Conservation (phyloP, 2,113 vertebrate genomes). For the Galbula dea region DNA sequence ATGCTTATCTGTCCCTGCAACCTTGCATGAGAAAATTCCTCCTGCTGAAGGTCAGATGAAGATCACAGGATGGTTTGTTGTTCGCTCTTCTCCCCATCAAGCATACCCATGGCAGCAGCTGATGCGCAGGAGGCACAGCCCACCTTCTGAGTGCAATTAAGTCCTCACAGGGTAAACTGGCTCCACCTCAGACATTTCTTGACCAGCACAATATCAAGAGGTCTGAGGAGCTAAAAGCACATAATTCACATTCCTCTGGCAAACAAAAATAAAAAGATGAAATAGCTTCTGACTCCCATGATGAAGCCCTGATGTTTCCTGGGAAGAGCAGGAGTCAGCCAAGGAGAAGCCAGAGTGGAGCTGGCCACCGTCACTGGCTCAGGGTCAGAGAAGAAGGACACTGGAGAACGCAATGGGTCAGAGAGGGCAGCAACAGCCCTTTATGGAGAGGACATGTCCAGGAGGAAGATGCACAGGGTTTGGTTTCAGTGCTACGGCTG, state of each 20-base stretch:
- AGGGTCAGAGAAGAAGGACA: neutral
- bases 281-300: neutral
- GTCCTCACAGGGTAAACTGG: rapidly evolving
- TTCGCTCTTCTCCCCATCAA: no score
- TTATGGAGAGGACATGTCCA: neutral
- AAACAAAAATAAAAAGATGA: neutral
- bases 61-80: neutral
- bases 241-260: neutral
- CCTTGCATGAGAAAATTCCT: neutral
- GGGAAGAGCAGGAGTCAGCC: neutral
- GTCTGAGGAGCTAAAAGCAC: neutral
- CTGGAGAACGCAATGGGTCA: neutral
- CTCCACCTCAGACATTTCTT: neutral
- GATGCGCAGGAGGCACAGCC: neutral
- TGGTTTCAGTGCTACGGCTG: neutral
- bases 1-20: neutral
- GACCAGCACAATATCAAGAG: neutral
- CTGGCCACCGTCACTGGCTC: neutral
- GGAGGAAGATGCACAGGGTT: neutral
- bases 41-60: neutral
- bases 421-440: neutral
- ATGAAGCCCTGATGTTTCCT: neutral
- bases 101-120: rapidly evolving
- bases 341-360: neutral
- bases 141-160: neutral